A percentile compares a stretch with the other conserved stretches of the same genome.
These are phyloP conservation scores for Caloenas nicobarica DNA, from an alignment of 2,113 vertebrate genomes.

Conservation along the genomic window DNA sequence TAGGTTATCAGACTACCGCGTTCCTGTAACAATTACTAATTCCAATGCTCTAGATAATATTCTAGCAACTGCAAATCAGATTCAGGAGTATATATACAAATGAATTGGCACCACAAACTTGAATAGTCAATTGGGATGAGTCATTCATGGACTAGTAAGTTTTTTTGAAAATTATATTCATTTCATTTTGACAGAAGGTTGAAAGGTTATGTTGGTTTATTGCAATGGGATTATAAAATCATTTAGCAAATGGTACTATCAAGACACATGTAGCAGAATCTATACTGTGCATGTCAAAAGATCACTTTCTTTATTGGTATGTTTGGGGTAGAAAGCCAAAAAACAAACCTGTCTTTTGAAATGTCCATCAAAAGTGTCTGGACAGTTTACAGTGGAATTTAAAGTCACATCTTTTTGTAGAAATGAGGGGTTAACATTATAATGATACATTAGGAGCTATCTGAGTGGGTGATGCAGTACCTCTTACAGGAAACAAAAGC, in stretches of 20 bases:
- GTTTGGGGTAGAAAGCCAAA: neutral
- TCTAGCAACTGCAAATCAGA: neutral
- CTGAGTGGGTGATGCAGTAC: neutral
- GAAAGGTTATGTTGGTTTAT: neutral
- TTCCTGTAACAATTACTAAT: neutral
- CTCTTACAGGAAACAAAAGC: neutral
- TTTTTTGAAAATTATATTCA: neutral
- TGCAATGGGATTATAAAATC: neutral
- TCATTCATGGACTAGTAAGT: neutral
- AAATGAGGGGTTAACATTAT: neutral
- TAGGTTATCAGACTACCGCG: neutral
- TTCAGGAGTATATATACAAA: neutral
- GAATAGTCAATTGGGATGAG: neutral
- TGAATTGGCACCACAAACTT: neutral
- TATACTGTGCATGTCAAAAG: neutral
- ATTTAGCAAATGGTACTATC: neutral
- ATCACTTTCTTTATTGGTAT: neutral
- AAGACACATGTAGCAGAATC: neutral
- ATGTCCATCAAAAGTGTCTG: neutral
- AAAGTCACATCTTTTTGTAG: neutral
- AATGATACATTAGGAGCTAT: neutral
- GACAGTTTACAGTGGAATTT: neutral
- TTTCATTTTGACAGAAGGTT: neutral
- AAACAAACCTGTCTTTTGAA: neutral
- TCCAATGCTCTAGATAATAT: neutral